Percentiles rank a stretch among this genome's conserved stretches.
These are phyloP conservation scores for Philantomba maxwellii DNA, from an alignment of 2,113 vertebrate genomes.

Conservation along the genomic window DNA sequence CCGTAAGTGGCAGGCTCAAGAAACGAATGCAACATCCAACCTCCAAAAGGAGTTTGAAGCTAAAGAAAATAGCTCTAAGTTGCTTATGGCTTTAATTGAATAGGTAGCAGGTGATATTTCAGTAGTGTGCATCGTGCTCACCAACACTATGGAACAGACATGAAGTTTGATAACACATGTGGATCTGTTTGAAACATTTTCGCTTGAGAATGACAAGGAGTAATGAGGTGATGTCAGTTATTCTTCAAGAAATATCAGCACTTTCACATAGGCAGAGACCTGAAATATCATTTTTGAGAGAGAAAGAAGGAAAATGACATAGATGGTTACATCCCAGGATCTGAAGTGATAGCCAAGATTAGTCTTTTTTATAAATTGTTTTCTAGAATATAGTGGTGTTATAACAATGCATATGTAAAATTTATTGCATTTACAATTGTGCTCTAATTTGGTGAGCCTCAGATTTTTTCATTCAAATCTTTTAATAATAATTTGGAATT, in stretches of 20 bases:
- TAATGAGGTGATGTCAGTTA: background rate
- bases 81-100: background rate
- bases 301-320: background rate
- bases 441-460: background rate
- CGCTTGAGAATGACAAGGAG: background rate
- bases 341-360: background rate
- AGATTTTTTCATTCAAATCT: background rate
- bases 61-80: background rate
- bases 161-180: background rate
- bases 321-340: background rate
- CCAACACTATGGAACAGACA: background rate
- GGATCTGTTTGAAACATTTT: background rate
- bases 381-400: background rate
- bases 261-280: background rate
- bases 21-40: background rate
- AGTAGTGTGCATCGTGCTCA: background rate
- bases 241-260: background rate
- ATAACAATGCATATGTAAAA: background rate
- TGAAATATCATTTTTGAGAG: background rate
- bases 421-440: background rate
- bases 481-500: background rate
- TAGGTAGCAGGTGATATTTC: background rate
- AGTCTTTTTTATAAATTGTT: background rate
- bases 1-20: background rate
- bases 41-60: background rate